Evolutionary conservation across 2,888 invertebrate species (phyloP), one percentile per base, ranked within the genome.

Genomic region (Macroteleia sp.): DNA sequence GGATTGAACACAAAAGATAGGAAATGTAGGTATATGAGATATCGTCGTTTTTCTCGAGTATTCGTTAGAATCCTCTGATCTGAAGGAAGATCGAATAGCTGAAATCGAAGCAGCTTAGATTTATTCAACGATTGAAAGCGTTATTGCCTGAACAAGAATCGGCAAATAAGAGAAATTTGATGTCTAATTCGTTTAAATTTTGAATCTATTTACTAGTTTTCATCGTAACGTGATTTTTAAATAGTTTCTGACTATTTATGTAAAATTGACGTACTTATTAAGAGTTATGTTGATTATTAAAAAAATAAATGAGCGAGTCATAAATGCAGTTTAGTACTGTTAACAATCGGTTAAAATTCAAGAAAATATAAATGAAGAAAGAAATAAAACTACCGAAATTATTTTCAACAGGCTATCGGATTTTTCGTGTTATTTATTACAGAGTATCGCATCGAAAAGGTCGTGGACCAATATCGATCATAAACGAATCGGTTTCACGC

Each of bases 61-160:
- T 80, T 74, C 69, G 39, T 32, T 39, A 30, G 44, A 77, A 78
- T 79, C 71, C 77, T 74, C 62, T 30, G 57, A 78, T 66, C 74
- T 61, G 67, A 73, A 44, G 46, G 62, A 42, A 76, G 76, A 80
- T 73, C 73, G 69, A 71, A 75, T 77, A 62, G 61, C 62, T 64
- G 50, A 67, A 77, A 78, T 70, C 76, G 64, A 12, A 59, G 50
- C 46, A 81, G 78, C 76, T 82, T 62, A 82, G 82, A 85, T 85
- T 85, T 83, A 86, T 86, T 83, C 82, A 79, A 79, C 82, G 82
- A 85, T 83, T 83, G 81, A 66, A 66, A 77, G 80, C 67, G 77
- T 73, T n/a, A n/a, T n/a, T n/a, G n/a, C n/a, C 73, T 79, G 82
- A 81, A 82, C 79, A 77, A 80, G 73, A 82, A 84, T 85, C 81